Evolutionary conservation across 2,113 vertebrate genomes (phyloP), one percentile per base, ranked within the genome.

Genomic region (Propithecus coquereli): DNA sequence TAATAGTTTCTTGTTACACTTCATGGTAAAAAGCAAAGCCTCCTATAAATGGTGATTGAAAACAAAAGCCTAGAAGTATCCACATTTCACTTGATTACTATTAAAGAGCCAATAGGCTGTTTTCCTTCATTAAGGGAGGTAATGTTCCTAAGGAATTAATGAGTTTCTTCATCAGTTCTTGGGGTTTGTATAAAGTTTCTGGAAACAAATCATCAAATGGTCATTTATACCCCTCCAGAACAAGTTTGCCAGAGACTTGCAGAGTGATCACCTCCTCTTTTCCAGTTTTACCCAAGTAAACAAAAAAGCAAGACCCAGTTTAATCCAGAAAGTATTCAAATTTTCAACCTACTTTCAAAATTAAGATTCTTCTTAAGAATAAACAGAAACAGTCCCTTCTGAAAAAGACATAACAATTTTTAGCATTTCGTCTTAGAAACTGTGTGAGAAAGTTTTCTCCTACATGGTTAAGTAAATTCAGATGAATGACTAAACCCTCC

Each of bases 141-240:
- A 91, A 93, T 86, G 37, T 89, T 92, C 63, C 83, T 92, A 71
- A 89, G 76, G 54, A 96, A 90, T 74, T 96, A 96, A 83, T 93
- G 59, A 94, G 13, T 86, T 94, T 93, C 71, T 94, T 93, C 90
- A 54, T 93, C 63, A 82, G 13, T 57, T 96, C 92, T 90, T 54
- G 47, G 40, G 52, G 43, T 77, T 32, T 11, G 6, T 30, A 87
- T 30, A 83, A 96, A 95, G 61, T 85, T 96, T 47, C 37, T 52
- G 25, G 25, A 91, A 96, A 87, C 32, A 86, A 45, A 30, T 79
- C 87, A 86, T 70, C 54, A 81, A 93, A 32, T 45, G 84, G 14
- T 77, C 77, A 45, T 77, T 63, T 82, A 61, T 37, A 61, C 45
- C 22, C 79, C 23, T 81, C 82, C 88, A 91, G 70, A 93, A 76